Conservation (phyloP, 2,888 invertebrate genomes). For the Thumatha senex region DNA sequence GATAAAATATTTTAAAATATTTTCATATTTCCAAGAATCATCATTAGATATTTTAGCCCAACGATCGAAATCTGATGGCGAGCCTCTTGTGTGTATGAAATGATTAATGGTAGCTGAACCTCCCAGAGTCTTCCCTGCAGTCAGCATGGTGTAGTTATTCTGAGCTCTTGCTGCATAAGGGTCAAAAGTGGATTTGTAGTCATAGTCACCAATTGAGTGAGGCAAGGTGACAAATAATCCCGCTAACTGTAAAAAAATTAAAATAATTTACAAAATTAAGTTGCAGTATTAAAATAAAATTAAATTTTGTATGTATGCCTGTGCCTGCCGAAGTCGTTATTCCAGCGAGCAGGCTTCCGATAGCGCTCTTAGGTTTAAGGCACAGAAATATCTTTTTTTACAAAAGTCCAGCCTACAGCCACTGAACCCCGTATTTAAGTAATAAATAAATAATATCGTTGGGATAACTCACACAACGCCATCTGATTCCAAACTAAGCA, state of each 20-base stretch:
- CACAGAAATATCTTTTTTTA: too few species aligned
- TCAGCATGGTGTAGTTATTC: slow-evolving; percentile 12
- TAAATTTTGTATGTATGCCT: too few species aligned
- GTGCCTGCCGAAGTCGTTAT: too few species aligned
- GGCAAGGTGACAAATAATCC: slow-evolving; percentile 8
- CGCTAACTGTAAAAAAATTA: not conserved
- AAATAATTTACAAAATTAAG: too few species aligned
- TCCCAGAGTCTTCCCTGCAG: slow-evolving; percentile 18
- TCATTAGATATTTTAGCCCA: slow-evolving; percentile 11
- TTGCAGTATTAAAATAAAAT: too few species aligned
- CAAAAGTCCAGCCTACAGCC: too few species aligned
- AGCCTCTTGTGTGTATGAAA: slow-evolving; percentile 1
- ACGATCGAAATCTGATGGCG: slow-evolving; percentile 1
- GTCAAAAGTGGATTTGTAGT: slow-evolving; percentile 14
- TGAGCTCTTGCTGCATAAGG: slow-evolving; percentile 9
- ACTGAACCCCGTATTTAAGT: too few species aligned
- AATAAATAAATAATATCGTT: too few species aligned
- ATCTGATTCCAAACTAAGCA: too few species aligned
- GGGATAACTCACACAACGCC: too few species aligned
- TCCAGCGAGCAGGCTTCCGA: too few species aligned
- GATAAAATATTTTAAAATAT: slow-evolving; percentile 14
- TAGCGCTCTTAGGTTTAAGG: too few species aligned
- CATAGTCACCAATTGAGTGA: slow-evolving; percentile 6
- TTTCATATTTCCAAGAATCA: slow-evolving; percentile 10
- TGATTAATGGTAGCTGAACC: slow-evolving; percentile 18